Percentiles rank a stretch among this genome's conserved stretches.
Conservation (phyloP, 30 jellyfish, hydroid and myxozoan genomes). For the Aurelia sp. region DNA sequence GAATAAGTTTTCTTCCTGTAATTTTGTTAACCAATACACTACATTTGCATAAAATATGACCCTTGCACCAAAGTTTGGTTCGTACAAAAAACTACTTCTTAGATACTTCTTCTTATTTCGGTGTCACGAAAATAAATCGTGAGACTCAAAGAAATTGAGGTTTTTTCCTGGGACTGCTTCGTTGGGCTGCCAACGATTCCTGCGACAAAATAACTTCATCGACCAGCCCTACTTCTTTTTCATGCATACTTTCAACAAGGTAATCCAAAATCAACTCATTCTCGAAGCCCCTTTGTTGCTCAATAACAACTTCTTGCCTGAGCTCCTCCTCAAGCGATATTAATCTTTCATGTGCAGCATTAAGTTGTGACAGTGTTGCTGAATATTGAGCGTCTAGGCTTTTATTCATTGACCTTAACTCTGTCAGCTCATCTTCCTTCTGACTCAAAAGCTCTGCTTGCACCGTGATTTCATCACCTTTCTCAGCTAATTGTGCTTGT, state of each 20-base stretch:
- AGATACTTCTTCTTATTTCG: too few relatives aligned
- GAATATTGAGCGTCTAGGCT: neutral
- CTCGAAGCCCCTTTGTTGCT: constrained; percentile 1
- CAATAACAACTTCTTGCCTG: constrained; percentile 5
- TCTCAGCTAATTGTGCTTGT: constrained; percentile 2
- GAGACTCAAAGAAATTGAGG: too few relatives aligned
- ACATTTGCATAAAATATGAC: too few relatives aligned
- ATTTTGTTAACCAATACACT: too few relatives aligned
- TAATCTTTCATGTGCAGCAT: neutral
- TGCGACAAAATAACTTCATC: too few relatives aligned
- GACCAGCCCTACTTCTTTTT: neutral
- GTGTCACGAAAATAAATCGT: too few relatives aligned
- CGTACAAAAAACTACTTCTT: too few relatives aligned
- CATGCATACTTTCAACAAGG: neutral
- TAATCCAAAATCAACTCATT: constrained; percentile 24
- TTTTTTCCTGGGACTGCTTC: too few relatives aligned
- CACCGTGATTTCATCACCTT: constrained; percentile 5
- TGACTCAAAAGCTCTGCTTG: constrained; percentile 10
- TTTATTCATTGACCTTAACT: constrained; percentile 12
- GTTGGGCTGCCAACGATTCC: too few relatives aligned
- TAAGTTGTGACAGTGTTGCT: neutral
- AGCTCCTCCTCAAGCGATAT: constrained; percentile 24
- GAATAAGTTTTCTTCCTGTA: too few relatives aligned
- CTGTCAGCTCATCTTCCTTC: neutral
- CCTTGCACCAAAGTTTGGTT: too few relatives aligned